Percentiles rank a stretch among this genome's conserved stretches.
Evolutionary conservation across 2,113 vertebrate species (phyloP).

Genomic region (Melanotaenia duboulayi): DNA sequence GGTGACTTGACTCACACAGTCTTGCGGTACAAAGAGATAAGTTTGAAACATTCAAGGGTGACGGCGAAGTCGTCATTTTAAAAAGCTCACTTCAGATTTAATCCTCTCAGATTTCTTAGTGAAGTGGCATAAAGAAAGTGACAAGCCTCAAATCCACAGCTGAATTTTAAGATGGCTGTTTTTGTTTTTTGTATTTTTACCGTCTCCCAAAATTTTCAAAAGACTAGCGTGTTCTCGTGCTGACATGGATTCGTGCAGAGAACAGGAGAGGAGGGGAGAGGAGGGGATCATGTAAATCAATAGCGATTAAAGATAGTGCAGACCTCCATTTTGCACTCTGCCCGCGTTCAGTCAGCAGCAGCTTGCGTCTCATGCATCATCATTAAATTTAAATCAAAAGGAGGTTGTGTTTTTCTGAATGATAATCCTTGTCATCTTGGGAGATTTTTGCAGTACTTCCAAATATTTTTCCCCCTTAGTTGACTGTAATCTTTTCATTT

Average conservation of each 20-base stretch:
- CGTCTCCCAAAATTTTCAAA: constrained; percentile 11
- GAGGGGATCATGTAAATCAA: constrained; percentile 57
- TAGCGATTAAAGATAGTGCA: constrained; percentile 51
- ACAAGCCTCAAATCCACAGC: constrained; percentile 24
- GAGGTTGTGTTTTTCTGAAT: neutral
- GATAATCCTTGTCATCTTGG: neutral
- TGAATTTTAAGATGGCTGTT: constrained; percentile 32
- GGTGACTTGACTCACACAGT: constrained; percentile 56
- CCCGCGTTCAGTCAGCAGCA: constrained; percentile 29
- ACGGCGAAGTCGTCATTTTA: constrained; percentile 31
- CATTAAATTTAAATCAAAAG: constrained; percentile 3
- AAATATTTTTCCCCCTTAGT: too few species aligned
- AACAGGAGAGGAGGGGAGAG: constrained; percentile 4
- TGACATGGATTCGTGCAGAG: constrained; percentile 31
- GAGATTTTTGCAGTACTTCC: neutral
- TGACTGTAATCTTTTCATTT: too few species aligned
- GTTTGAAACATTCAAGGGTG: constrained; percentile 49
- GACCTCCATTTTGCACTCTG: constrained; percentile 59
- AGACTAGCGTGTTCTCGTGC: neutral
- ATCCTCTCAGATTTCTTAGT: constrained; percentile 44
- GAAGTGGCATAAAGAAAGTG: constrained; percentile 30
- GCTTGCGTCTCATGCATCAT: neutral
- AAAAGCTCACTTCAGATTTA: constrained; percentile 41
- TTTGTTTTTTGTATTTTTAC: constrained; percentile 1
- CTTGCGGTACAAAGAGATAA: constrained; percentile 47